phyloP scores from a whole-genome alignment of 2,113 vertebrate species.

The Rhinogobius similis region DNA sequence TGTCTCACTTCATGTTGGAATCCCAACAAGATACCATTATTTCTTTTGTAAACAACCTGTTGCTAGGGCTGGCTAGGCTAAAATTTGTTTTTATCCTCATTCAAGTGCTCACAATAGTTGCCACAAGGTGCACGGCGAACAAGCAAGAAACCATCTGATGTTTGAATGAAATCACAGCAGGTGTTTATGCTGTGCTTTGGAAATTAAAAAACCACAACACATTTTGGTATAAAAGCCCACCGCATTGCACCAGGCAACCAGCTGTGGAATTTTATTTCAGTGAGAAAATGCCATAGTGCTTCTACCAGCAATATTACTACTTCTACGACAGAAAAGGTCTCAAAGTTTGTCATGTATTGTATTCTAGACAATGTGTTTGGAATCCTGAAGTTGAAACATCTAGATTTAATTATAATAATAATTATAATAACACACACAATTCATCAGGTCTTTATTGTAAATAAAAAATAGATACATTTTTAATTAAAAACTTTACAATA shows the following conservation, averaged over 20 bases:
- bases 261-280: not conserved
- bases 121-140: not conserved
- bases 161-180: constrained; percentile 10
- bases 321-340: not conserved
- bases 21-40: constrained; percentile 8
- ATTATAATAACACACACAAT: no score
- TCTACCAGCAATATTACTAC: not conserved
- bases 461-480: no score
- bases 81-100: not conserved
- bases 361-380: no score
- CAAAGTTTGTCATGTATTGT: no score
- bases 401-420: no score
- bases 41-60: constrained; percentile 20
- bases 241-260: not conserved
- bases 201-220: not conserved
- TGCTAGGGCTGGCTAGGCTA: no score
- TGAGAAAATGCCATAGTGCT: not conserved
- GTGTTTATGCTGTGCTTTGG: constrained; percentile 6
- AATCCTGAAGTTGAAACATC: no score
- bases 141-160: constrained; percentile 6
- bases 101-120: constrained; percentile 2
- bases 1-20: not conserved
- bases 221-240: not conserved
- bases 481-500: no score
- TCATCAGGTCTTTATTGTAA: no score